Conservation (phyloP, 1,140 invertebrate species). For the Hyles vespertilio region DNA sequence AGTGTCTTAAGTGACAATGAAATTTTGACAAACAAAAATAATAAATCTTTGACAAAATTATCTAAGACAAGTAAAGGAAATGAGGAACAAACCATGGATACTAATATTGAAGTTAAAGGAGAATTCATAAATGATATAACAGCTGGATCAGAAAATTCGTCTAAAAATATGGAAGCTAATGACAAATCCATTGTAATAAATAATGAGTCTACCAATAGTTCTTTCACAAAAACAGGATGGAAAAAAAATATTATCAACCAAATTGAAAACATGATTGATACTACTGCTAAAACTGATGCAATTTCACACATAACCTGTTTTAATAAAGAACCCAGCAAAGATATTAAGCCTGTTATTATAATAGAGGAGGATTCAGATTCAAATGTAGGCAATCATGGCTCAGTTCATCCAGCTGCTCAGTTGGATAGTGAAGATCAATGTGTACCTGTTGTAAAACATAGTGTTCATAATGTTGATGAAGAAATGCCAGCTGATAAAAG, state of each 20-base stretch:
- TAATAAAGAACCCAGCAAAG: constrained; percentile 24
- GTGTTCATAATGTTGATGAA: neutral
- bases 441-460: constrained; percentile 43
- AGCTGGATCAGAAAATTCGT: neutral
- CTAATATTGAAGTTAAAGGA: neutral
- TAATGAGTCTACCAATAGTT: no score
- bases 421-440: constrained; percentile 45
- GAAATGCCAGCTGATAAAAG: constrained; percentile 24
- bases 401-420: constrained; percentile 9
- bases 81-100: neutral
- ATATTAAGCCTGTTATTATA: constrained; percentile 32
- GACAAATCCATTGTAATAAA: no score
- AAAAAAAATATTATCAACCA: no score
- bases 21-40: neutral
- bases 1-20: neutral
- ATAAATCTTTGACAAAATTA: neutral
- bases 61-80: neutral
- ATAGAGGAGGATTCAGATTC: constrained; percentile 57
- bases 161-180: neutral
- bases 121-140: neutral
- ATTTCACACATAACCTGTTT: constrained; percentile 13
- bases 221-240: no score
- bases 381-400: constrained; percentile 27
- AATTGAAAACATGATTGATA: no score
- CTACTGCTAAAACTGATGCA: no score